phyloP scores from a whole-genome alignment of 2,888 invertebrate genomes.

The Scrobipalpa atriplicella region DNA sequence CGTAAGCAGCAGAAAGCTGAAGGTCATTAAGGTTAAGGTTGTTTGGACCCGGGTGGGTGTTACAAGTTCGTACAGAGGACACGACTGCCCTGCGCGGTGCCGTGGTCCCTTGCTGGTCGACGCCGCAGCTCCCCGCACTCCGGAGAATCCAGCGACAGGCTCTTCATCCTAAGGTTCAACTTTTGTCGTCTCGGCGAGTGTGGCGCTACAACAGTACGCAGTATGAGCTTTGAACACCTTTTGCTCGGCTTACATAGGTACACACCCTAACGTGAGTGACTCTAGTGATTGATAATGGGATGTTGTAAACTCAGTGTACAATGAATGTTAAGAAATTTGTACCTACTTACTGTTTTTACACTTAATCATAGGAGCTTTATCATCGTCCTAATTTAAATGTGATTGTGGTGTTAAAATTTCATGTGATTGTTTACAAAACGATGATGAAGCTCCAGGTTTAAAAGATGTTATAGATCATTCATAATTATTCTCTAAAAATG shows the following conservation, averaged over 20 bases:
- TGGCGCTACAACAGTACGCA: constrained; percentile 88
- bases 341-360: not conserved
- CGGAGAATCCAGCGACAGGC: constrained; percentile 97
- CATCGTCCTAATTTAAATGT: not conserved
- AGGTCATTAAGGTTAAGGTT: constrained; percentile 43
- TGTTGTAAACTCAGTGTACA: constrained; percentile 25
- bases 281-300: constrained; percentile 21
- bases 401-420: not conserved
- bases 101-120: constrained; percentile 79
- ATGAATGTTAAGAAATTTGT: constrained; percentile 21
- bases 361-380: not conserved
- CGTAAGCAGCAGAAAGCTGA: constrained; percentile 10
- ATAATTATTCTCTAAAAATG: constrained; percentile 18
- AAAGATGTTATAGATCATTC: not conserved
- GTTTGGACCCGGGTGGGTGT: constrained; percentile 64
- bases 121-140: constrained; percentile 93
- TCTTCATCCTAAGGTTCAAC: constrained; percentile 98
- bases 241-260: constrained; percentile 38
- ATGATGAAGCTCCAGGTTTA: constrained; percentile 29
- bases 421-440: constrained; percentile 16
- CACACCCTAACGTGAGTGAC: constrained; percentile 19
- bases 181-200: constrained; percentile 98
- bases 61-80: constrained; percentile 83
- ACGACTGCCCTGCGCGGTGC: constrained; percentile 81
- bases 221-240: constrained; percentile 61